Evolutionary conservation across 2,113 vertebrate genomes (phyloP).

Genomic region (Psittacula cyanocephala): DNA sequence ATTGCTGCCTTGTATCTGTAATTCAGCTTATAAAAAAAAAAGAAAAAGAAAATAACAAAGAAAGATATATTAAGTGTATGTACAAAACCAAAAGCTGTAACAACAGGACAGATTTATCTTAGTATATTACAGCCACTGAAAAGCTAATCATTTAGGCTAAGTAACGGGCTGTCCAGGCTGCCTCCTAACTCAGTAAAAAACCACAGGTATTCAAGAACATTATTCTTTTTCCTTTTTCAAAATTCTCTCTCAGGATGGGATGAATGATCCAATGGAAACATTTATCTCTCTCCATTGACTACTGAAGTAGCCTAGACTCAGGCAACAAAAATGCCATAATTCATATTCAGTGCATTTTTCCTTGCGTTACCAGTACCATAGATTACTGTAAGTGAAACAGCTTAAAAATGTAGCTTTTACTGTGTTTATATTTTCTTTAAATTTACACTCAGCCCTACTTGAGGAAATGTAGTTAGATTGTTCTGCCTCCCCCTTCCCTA

Average conservation of each 20-base stretch:
- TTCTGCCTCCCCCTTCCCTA: neutral
- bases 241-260: neutral
- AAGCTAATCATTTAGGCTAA: neutral
- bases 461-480: neutral
- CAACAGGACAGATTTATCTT: neutral
- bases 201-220: neutral
- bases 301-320: neutral
- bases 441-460: neutral
- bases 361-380: neutral
- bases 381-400: neutral
- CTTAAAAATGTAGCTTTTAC: neutral
- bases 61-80: neutral
- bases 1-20: neutral
- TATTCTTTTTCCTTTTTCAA: neutral
- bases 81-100: neutral
- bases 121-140: neutral
- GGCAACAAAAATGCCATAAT: neutral
- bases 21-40: neutral
- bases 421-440: neutral
- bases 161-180: neutral
- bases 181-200: neutral
- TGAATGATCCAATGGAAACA: constrained; percentile 11
- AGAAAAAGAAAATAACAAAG: neutral
- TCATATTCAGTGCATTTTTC: neutral
- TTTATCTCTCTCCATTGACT: neutral